These are phyloP conservation scores for Buteo buteo DNA, from an alignment of 2,113 vertebrate species.

Conservation along the genomic window DNA sequence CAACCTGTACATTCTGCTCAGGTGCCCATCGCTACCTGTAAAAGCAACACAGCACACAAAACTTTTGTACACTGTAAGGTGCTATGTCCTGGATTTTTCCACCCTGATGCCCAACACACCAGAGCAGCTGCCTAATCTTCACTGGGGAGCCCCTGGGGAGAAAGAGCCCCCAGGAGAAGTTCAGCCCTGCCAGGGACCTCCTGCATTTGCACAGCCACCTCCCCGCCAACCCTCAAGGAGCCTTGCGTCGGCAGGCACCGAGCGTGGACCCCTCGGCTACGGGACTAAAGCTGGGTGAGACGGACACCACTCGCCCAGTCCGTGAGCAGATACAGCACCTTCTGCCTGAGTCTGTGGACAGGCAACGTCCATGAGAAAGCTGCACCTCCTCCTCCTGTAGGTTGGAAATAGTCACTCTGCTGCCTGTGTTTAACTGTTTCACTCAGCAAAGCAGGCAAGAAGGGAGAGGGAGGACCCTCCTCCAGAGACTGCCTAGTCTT, in stretches of 20 bases:
- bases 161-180: not conserved
- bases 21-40: not conserved
- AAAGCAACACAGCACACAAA: not conserved
- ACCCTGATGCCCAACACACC: not conserved
- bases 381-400: not conserved
- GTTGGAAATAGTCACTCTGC: not conserved
- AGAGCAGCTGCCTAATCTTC: not conserved
- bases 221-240: not conserved
- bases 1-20: not conserved
- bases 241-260: fast-evolving
- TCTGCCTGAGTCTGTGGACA: not conserved
- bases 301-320: not conserved
- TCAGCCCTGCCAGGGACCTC: not conserved
- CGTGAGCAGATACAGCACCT: not conserved
- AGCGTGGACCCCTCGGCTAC: fast-evolving
- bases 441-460: not conserved
- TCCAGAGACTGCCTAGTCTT: not conserved
- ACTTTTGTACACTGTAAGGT: not conserved
- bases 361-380: not conserved
- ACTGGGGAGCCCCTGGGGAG: not conserved
- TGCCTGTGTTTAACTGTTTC: not conserved
- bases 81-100: not conserved
- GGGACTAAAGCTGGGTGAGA: not conserved
- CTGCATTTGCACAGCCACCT: not conserved
- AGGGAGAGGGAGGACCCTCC: not conserved